A percentile compares a stretch with the other conserved stretches of the same genome.
These are phyloP conservation scores for Pycnonotus jocosus DNA, from an alignment of 2,113 vertebrate species.

Conservation along the genomic window DNA sequence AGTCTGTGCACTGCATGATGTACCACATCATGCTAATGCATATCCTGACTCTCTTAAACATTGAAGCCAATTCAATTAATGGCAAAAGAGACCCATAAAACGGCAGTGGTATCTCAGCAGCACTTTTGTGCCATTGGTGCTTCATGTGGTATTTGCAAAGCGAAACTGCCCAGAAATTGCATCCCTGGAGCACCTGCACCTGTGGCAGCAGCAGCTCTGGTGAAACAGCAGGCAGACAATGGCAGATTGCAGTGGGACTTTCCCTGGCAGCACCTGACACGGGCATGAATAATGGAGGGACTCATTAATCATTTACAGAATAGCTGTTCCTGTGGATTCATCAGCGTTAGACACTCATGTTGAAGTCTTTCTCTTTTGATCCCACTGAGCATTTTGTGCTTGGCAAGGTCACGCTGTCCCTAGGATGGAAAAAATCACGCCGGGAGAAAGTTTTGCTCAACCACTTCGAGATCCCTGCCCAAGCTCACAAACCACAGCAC, in stretches of 20 bases:
- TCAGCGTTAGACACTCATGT: background rate
- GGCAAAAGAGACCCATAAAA: background rate
- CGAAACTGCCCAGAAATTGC: background rate
- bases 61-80: background rate
- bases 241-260: background rate
- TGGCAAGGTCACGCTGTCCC: background rate
- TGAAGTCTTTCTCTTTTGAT: background rate
- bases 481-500: background rate
- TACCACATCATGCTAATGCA: background rate
- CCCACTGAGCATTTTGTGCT: background rate
- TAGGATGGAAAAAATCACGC: background rate
- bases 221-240: background rate
- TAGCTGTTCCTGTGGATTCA: background rate
- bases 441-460: background rate
- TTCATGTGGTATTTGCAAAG: background rate
- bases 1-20: background rate
- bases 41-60: background rate
- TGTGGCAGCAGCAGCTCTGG: background rate
- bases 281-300: slow-evolving; percentile 8
- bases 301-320: slow-evolving; percentile 47
- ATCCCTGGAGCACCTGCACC: background rate
- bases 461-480: background rate
- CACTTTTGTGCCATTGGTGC: background rate
- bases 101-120: background rate
- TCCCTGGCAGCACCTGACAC: background rate